phyloP scores from a whole-genome alignment of 2,797 vertebrate species.

The Silurus lanzhouensis region DNA sequence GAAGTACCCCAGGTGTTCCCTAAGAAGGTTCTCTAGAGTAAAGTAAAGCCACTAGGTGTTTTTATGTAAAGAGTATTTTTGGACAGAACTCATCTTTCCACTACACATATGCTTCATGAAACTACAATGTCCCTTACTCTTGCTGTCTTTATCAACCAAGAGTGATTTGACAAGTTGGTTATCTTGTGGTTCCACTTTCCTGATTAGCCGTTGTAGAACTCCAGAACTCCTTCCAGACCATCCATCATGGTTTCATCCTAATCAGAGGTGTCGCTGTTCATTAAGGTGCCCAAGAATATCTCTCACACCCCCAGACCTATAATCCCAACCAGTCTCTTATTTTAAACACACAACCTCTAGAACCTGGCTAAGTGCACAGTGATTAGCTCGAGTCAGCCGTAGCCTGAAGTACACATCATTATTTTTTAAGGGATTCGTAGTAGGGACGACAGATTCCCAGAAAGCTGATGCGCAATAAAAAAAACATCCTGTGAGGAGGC shows the following conservation, averaged over 20 bases:
- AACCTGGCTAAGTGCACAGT: conserved; percentile 37
- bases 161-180: background rate
- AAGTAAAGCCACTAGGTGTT: background rate
- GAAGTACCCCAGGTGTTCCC: background rate
- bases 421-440: conserved; percentile 54
- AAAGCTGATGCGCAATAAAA: conserved; percentile 48
- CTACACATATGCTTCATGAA: background rate
- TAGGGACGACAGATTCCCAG: conserved; percentile 57
- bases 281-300: background rate
- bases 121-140: background rate
- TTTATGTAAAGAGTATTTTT: background rate
- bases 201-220: background rate
- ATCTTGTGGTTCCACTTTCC: background rate
- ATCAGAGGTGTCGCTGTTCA: background rate
- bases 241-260: background rate
- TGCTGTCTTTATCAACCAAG: background rate
- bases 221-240: background rate
- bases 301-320: background rate
- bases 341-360: background rate
- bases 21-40: background rate
- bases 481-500: conserved; percentile 39
- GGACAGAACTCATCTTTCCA: background rate
- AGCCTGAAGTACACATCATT: conserved; percentile 58
- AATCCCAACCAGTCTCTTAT: background rate
- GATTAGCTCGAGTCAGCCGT: conserved; percentile 49